phyloP scores from a whole-genome alignment of 2,113 vertebrate species.

The Chaenogobius annularis region DNA sequence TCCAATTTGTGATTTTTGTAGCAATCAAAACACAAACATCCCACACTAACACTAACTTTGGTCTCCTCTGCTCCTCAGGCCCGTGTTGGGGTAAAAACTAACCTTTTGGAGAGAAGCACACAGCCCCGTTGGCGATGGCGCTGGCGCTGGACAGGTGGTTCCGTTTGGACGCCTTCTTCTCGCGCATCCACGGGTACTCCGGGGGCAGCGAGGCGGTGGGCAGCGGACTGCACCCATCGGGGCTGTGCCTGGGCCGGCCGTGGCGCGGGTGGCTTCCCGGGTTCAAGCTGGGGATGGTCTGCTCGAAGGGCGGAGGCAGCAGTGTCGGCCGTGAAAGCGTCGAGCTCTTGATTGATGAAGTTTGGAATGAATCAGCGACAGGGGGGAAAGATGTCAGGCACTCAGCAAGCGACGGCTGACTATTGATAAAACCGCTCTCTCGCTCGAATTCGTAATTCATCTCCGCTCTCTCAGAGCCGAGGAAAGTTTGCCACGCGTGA shows the following conservation, averaged over 20 bases:
- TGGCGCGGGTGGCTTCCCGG: conserved; percentile 97
- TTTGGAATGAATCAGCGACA: conserved; percentile 99
- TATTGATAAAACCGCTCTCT: conserved; percentile 99
- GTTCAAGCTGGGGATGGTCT: conserved; percentile 98
- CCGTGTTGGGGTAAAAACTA: conserved; percentile 57
- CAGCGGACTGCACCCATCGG: conserved; percentile 89
- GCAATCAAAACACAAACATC: neutral
- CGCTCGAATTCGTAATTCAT: conserved; percentile 99
- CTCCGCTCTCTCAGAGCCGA: conserved; percentile 93
- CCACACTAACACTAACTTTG: neutral
- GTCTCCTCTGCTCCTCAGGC: neutral
- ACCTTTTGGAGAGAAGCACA: conserved; percentile 96
- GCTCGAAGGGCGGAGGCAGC: conserved; percentile 99
- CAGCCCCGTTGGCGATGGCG: conserved; percentile 81
- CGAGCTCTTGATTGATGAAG: conserved; percentile 99
- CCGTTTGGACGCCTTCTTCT: conserved; percentile 97
- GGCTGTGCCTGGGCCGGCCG: conserved; percentile 94
- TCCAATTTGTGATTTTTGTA: neutral
- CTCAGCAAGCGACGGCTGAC: conserved; percentile 99
- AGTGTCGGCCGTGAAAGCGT: conserved; percentile 99
- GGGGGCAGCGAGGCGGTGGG: conserved; percentile 90
- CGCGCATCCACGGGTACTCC: conserved; percentile 99
- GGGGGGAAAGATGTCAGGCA: conserved; percentile 99
- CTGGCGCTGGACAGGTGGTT: conserved; percentile 79
- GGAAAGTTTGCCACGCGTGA: conserved; percentile 92